These are phyloP conservation scores for Dipodomys stephensi DNA, from an alignment of 2,113 vertebrate genomes.

Conservation along the genomic window DNA sequence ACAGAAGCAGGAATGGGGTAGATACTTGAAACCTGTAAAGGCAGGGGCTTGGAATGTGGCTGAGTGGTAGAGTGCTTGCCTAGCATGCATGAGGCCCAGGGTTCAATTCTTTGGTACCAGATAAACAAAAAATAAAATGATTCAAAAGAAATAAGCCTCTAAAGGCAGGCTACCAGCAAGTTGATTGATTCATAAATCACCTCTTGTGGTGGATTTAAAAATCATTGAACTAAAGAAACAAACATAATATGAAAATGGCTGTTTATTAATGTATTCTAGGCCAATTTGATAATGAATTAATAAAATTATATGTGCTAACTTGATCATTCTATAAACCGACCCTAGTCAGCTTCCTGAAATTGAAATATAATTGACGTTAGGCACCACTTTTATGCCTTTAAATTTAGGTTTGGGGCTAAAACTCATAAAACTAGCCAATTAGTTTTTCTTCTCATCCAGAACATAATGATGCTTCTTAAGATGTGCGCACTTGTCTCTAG, in stretches of 20 bases:
- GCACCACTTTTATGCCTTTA: background rate
- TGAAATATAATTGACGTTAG: conserved; percentile 15
- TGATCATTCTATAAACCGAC: background rate
- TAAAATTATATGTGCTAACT: background rate
- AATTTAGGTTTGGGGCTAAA: conserved; percentile 42
- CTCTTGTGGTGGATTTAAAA: background rate
- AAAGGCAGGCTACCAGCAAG: background rate
- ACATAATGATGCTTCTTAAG: background rate
- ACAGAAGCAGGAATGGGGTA: background rate
- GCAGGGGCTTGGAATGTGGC: background rate
- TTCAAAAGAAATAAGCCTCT: background rate
- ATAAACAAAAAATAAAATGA: too few relatives aligned
- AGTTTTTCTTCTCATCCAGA: conserved; percentile 28
- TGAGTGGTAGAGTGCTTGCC: too few relatives aligned
- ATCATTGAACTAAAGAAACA: conserved; percentile 25
- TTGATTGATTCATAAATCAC: conserved; percentile 46
- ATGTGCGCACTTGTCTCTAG: background rate
- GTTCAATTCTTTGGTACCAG: too few relatives aligned
- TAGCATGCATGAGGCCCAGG: too few relatives aligned
- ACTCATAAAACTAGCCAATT: conserved; percentile 38
- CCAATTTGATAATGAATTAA: background rate
- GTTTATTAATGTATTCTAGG: background rate
- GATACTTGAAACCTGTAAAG: conserved; percentile 43
- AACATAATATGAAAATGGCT: background rate
- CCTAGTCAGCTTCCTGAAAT: background rate